Evolutionary conservation across 2,797 vertebrate species (phyloP).

Genomic region (Enteromius paludinosus): DNA sequence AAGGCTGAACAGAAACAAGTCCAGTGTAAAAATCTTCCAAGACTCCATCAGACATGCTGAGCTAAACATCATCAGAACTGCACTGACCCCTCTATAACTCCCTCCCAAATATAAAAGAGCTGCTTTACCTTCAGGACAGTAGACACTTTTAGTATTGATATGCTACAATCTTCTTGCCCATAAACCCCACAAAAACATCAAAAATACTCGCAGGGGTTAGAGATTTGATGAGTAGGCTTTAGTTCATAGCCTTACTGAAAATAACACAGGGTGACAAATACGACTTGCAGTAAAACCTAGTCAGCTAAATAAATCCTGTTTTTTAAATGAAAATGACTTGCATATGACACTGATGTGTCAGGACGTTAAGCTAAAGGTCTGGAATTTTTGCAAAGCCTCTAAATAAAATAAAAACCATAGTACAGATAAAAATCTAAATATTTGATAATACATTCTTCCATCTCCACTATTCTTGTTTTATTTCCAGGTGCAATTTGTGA

Average conservation of each 20-base stretch:
- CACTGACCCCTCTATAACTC: slow-evolving; percentile 64
- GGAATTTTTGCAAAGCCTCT: background rate
- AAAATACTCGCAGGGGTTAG: slow-evolving; percentile 3
- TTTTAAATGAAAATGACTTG: slow-evolving; percentile 22
- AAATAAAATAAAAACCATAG: background rate
- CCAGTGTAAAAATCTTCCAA: slow-evolving; percentile 73
- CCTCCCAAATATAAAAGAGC: slow-evolving; percentile 63
- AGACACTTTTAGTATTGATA: background rate
- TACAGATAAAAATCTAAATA: background rate
- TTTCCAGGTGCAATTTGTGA: slow-evolving; percentile 41
- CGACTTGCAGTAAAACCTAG: slow-evolving; percentile 20
- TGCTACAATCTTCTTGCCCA: background rate
- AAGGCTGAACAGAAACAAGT: slow-evolving; percentile 82
- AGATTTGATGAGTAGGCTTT: slow-evolving; percentile 25
- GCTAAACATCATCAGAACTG: slow-evolving; percentile 68
- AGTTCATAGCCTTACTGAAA: slow-evolving; percentile 5
- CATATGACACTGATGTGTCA: background rate
- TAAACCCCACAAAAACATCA: slow-evolving; percentile 2
- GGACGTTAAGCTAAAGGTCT: slow-evolving; percentile 10
- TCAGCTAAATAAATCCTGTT: slow-evolving; percentile 31
- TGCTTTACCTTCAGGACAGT: slow-evolving; percentile 70
- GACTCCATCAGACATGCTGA: slow-evolving; percentile 45
- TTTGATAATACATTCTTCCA: background rate
- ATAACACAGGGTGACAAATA: slow-evolving; percentile 13
- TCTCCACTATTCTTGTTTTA: slow-evolving; percentile 42